Base-by-base conservation (phyloP, 2,797 vertebrate species). In the Onychomys leucogaster region DNA sequence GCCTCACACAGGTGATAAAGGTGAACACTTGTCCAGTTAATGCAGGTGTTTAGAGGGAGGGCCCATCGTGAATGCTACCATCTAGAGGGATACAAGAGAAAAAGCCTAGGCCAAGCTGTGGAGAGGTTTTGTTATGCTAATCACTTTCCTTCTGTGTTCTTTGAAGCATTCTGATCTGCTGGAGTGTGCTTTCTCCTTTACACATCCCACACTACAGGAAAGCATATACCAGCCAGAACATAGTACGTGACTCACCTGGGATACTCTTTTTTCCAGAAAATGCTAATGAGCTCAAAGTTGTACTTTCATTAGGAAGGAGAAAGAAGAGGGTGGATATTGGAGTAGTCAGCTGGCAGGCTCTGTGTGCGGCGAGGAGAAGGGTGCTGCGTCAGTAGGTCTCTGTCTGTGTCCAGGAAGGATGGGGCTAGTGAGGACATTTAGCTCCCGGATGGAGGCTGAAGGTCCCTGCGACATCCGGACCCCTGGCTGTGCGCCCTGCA, bases 361-460 rank as follows among this genome's bases (percentile, higher is more conserved):
- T 55, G 27, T 71, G 29, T 46, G 29, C 4, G 59, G 84, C 46
- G 71, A 52, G 0, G 25, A 17, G 21, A 83, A 52, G 76, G 29
- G 17, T 78, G 83, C 82, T 86, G 46, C 49, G 32, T 52, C 43
- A 73, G 25, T 61, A 59, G 19, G 57, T 77, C 6, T 77, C 87
- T n/a, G 76, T 84, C 77, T 95, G 73, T n/a, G n/a, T n/a, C n/a
- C 82, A 55, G 76, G 73, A 73, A 95, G 94, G 94, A 80, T 10
- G 13, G 80, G 49, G 73, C 91, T 80, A 52, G 25, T 32, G 78
- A 94, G 91, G 95, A 65, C 77, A 94, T 59, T 86, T 82, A 83
- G 75, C 85, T 94, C 52, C 77, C 63, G 90, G 88, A 69, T 23
- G 2, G n/a, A 75, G 57, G n/a, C 43, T 49, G 46, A 73, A 69